phyloP scores from a whole-genome alignment of 2,888 invertebrate genomes.

The Pocota personata region DNA sequence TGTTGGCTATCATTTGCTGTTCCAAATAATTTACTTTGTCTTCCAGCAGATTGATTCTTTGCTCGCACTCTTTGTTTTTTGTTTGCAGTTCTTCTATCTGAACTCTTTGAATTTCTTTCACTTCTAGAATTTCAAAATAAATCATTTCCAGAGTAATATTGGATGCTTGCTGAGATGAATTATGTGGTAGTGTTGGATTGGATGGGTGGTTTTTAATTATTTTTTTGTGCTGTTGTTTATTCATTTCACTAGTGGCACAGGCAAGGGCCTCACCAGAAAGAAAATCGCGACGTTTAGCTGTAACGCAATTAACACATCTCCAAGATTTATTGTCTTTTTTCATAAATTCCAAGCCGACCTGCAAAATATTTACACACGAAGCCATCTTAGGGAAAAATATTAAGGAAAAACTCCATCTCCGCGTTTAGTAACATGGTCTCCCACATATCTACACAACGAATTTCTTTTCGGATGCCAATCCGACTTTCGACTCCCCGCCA shows the following conservation, averaged over 20 bases:
- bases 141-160: neutral
- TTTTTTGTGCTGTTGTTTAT: neutral
- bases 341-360: too few species aligned
- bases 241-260: neutral
- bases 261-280: neutral
- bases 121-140: conserved; percentile 2
- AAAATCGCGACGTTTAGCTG: too few species aligned
- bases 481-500: too few species aligned
- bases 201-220: neutral
- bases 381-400: too few species aligned
- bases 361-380: too few species aligned
- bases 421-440: too few species aligned
- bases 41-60: conserved; percentile 20
- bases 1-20: conserved; percentile 6
- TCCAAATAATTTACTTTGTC: conserved; percentile 12
- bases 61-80: neutral
- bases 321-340: too few species aligned
- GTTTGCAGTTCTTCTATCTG: neutral
- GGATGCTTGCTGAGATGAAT: neutral
- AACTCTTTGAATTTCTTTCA: neutral
- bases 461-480: too few species aligned
- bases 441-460: too few species aligned
- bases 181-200: neutral
- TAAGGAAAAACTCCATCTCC: too few species aligned
- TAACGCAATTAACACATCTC: too few species aligned